Percentiles rank a stretch among this genome's conserved stretches.
Conservation (phyloP, 2,888 invertebrate genomes). For the Melieria crassipennis region DNA sequence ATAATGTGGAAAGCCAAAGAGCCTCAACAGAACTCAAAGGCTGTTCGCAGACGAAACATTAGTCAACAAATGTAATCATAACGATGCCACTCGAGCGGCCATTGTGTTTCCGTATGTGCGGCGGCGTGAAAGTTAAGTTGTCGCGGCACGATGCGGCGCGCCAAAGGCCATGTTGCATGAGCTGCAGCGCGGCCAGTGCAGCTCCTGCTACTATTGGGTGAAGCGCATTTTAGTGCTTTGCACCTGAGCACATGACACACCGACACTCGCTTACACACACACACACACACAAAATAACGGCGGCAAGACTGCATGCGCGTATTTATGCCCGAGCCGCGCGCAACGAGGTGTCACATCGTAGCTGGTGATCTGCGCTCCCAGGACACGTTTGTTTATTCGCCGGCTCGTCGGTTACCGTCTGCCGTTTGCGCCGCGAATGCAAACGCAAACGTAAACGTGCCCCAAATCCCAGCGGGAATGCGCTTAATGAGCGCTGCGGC, state of each 20-base stretch:
- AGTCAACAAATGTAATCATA: no score
- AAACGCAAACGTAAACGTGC: no score
- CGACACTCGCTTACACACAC: not conserved
- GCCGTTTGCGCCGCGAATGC: not conserved
- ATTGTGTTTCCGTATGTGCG: no score
- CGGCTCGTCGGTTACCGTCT: not conserved
- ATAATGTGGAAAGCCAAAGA: no score
- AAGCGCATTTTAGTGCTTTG: conserved; percentile 28
- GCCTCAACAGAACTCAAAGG: no score
- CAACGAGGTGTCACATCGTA: conserved; percentile 53
- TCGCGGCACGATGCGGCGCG: not conserved
- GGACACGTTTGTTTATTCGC: not conserved
- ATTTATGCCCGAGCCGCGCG: not conserved
- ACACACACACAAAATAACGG: no score
- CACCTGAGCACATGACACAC: conserved; percentile 26
- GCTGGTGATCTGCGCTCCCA: conserved; percentile 49
- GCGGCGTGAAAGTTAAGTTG: not conserved
- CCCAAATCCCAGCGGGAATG: conserved; percentile 34
- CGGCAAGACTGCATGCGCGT: no score
- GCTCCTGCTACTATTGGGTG: conserved; percentile 5
- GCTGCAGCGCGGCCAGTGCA: not conserved
- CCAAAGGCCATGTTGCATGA: not conserved
- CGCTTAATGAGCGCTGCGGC: conserved; percentile 42
- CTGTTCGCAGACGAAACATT: no score
- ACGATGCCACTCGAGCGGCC: no score